Percentiles rank a stretch among this genome's conserved stretches.
These are phyloP conservation scores for Baronia brevicornis DNA, from an alignment of 2,888 invertebrate genomes.

Conservation along the genomic window DNA sequence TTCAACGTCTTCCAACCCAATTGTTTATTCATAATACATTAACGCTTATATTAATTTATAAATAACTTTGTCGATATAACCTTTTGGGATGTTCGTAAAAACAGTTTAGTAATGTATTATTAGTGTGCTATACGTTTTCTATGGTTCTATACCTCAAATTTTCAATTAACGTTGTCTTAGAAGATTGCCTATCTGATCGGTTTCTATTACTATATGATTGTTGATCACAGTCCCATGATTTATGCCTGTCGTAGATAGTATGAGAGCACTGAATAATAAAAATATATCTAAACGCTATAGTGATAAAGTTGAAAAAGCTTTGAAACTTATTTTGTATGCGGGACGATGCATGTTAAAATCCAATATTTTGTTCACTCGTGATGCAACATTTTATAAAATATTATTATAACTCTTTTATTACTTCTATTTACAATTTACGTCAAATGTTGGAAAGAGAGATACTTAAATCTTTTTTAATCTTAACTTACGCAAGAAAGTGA, in stretches of 20 bases:
- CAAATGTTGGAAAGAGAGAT: background rate
- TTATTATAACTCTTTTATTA: background rate
- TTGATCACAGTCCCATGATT: slow-evolving; percentile 26
- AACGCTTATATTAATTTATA: background rate
- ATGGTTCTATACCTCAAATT: slow-evolving; percentile 18
- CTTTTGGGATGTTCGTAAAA: slow-evolving; percentile 5
- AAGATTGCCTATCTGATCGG: slow-evolving; percentile 27
- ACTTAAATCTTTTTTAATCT: too few relatives aligned
- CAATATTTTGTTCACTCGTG: slow-evolving; percentile 9
- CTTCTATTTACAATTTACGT: too few relatives aligned
- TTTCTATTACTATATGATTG: slow-evolving; percentile 26
- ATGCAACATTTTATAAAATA: slow-evolving; percentile 2
- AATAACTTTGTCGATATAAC: background rate
- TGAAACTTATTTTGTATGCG: slow-evolving; percentile 8
- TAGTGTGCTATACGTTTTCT: slow-evolving; percentile 4
- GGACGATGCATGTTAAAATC: slow-evolving; percentile 7
- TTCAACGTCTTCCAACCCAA: too few relatives aligned
- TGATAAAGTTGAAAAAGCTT: slow-evolving; percentile 3
- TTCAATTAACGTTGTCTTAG: slow-evolving; percentile 29
- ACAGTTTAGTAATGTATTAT: slow-evolving; percentile 13
- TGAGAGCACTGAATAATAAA: slow-evolving; percentile 6
- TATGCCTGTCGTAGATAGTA: slow-evolving; percentile 22
- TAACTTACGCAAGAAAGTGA: too few relatives aligned
- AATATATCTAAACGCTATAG: background rate
- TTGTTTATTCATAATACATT: too few relatives aligned